Percentiles rank a stretch among this genome's conserved stretches.
These are phyloP conservation scores for Heliconius hortense DNA, from an alignment of 2,888 invertebrate species.

Conservation along the genomic window DNA sequence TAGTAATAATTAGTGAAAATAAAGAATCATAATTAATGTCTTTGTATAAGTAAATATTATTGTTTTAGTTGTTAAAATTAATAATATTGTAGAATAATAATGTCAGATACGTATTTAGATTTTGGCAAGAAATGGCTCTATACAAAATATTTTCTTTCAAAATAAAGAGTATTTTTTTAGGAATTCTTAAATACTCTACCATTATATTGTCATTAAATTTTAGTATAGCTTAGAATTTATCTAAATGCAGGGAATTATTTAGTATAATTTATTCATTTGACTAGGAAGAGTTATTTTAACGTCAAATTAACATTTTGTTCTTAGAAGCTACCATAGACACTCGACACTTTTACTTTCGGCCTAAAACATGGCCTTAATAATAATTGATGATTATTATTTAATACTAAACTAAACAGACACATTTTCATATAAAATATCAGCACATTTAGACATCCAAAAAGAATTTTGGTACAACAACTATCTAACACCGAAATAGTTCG, in stretches of 20 bases:
- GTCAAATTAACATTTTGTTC: conserved; percentile 28
- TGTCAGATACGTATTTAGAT: neutral
- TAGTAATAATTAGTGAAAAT: neutral
- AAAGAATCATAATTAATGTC: neutral
- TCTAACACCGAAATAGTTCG: neutral
- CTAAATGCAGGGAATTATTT: conserved; percentile 19
- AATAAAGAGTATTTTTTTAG: conserved; percentile 27
- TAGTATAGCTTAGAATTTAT: conserved; percentile 16
- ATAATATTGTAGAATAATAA: neutral
- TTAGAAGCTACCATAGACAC: conserved; percentile 31
- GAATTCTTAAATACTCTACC: conserved; percentile 40
- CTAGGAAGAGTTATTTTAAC: conserved; percentile 27
- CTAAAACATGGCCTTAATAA: conserved; percentile 15
- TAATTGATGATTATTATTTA: conserved; percentile 2
- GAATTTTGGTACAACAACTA: neutral
- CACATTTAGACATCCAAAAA: conserved; percentile 11
- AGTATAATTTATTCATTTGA: conserved; percentile 32
- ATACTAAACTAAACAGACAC: neutral
- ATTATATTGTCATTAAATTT: conserved; percentile 48
- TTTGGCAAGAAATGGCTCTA: conserved; percentile 5
- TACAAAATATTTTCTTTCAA: neutral
- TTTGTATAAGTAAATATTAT: neutral
- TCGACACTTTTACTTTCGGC: conserved; percentile 11
- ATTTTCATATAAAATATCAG: conserved; percentile 3
- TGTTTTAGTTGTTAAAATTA: neutral